Percentiles rank a stretch among this genome's conserved stretches.
Conservation (phyloP, 2,797 vertebrate genomes). For the Momotus momota region DNA sequence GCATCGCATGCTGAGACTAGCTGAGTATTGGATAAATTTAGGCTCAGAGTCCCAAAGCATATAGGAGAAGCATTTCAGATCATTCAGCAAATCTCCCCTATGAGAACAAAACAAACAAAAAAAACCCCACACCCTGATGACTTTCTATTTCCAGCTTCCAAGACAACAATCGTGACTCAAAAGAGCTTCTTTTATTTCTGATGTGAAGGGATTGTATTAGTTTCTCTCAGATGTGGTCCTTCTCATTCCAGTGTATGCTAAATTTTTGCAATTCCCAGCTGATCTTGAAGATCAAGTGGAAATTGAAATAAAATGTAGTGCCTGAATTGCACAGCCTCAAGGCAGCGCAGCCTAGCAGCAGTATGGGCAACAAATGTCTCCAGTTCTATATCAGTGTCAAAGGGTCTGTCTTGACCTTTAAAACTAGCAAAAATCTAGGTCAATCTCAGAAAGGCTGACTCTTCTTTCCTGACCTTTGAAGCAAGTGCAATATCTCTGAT, state of each 20-base stretch:
- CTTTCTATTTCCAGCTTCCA: constrained; percentile 25
- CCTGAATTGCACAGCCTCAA: background rate
- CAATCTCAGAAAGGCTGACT: background rate
- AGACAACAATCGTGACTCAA: background rate
- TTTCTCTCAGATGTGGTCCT: background rate
- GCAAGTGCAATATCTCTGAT: background rate
- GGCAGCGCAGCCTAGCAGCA: background rate
- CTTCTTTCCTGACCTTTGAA: background rate
- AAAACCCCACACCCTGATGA: background rate
- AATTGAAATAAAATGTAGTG: constrained; percentile 1
- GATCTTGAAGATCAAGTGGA: constrained; percentile 1
- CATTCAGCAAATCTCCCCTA: background rate
- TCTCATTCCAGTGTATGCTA: background rate
- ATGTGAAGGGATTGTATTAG: background rate
- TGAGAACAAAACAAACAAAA: background rate
- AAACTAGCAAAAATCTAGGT: background rate
- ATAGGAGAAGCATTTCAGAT: background rate
- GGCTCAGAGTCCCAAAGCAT: background rate
- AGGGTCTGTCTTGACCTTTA: background rate
- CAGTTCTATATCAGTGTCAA: background rate
- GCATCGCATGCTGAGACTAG: background rate
- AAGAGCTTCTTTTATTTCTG: background rate
- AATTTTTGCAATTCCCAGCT: background rate
- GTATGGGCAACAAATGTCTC: background rate
- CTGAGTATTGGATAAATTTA: background rate